Evolutionary conservation across 30 jellyfish, hydroid and myxozoan species (phyloP), one percentile per base, ranked within the genome.

Genomic region (Hydractinia echinata): DNA sequence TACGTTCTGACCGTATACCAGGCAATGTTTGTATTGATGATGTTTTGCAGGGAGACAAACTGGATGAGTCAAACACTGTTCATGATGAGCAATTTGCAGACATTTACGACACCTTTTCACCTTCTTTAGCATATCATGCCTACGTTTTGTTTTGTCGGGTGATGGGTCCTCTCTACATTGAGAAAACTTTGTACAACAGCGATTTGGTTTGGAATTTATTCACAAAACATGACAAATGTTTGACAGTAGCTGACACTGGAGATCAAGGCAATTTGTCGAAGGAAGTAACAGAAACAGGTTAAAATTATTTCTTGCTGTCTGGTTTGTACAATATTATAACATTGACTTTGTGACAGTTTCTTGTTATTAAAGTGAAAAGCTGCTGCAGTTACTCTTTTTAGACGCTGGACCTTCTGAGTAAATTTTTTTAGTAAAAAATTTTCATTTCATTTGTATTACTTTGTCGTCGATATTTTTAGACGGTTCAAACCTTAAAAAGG

Each of bases 171-270:
- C 90, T 78, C 51, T 91, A 86, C 76, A 84, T 91, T 14, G 93
- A 88, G 62, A 77, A 84, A 69, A 87, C 85, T n/a, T 56, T 91
- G 66, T 91, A 85, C 85, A 91, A 91, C 74, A 91, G 83, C 30
- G 94, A 86, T 8, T 89, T 91, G 60, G 87, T 91, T 18, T 91
- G 97, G 97, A 94, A 85, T 77, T 85, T 90, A n/a, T 90, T 89
- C 51, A 69, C 97, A 21, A 85, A 82, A 19, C 83, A 84, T 61
- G 97, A 90, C 58, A 94, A 90, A 53, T 81, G 89, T 7, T 85
- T 84, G 58, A 84, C 95, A 5, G 67, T 77, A 51, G 61, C 97
- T n/a, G 61, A 78, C 61, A 73, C 55, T n/a, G 51, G 30, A 10
- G 87, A 61, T 51, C 53, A 67, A 86, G 11, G 4, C 50, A 19